Evolutionary conservation across 2,797 vertebrate genomes (phyloP), one percentile per base, ranked within the genome.

Genomic region (Lacerta viridis): DNA sequence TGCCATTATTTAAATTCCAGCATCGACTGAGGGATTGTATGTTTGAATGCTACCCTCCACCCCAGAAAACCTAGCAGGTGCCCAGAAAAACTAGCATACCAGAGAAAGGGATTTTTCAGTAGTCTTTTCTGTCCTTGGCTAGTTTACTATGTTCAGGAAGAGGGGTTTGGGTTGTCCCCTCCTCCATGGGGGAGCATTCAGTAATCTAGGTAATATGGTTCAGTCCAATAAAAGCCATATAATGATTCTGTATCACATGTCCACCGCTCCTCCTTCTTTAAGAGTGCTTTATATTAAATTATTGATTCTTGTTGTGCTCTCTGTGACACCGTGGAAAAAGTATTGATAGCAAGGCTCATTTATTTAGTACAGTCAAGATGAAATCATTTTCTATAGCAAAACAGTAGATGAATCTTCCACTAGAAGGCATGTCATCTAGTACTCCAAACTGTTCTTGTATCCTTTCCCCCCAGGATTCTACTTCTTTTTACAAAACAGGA

Each of bases 331-430:
- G 13, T 55, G 50, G 50, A 55, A 13, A 55, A 55, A 55, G 50
- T 55, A 55, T 55, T 55, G 50, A 55, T 55, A 55, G 50, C 13
- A 13, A 55, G 50, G 50, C 50, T 55, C 50, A 55, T 55, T 55
- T 55, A 55, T 55, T 55, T 55, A 55, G 13, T 55, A 46, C 41
- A 20, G 25, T 74, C 36, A 76, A 64, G 36, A 20, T 74, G 59
- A 76, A 85, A 66, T 46, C 18, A 85, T 43, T 85, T 85, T 66
- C 64, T 27, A 77, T 41, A 33, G 84, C 7, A 68, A 72, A 71
- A 33, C 43, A 85, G 74, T 64, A 8, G 39, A 59, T 85, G 43
- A 25, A 64, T 77, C 72, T 77, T 77, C 39, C 25, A 43, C n/a
- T 27, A 41, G 50, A 36, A 84, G 33, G n/a, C 27, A 2, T 41